Conservation (phyloP, 2,888 invertebrate genomes). For the Metallyticus violacea region DNA sequence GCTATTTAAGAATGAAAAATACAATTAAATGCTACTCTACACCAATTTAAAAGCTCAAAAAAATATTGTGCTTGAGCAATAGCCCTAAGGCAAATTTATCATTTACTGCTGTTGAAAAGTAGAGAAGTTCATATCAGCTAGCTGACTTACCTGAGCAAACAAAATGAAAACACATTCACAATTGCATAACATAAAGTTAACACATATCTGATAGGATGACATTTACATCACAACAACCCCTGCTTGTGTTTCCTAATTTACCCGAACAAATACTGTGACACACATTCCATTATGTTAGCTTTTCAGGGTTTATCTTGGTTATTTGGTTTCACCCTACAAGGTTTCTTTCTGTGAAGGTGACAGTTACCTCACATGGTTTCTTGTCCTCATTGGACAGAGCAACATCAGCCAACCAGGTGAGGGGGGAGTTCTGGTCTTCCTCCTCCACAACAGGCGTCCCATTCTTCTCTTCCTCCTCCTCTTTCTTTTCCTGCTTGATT, state of each 20-base stretch:
- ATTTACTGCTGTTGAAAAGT: background rate
- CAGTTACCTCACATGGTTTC: constrained; percentile 16
- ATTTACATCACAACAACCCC: background rate
- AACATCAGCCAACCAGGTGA: constrained; percentile 66
- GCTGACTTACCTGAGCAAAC: background rate
- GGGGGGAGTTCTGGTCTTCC: constrained; percentile 58
- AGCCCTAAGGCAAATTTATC: background rate
- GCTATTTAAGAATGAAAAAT: background rate
- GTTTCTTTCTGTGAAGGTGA: background rate
- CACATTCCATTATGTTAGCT: no score
- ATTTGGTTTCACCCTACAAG: constrained; percentile 2
- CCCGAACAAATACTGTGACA: background rate
- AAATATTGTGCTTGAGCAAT: background rate
- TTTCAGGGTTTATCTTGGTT: background rate
- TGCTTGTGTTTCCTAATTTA: background rate
- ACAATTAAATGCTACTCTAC: background rate
- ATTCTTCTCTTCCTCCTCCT: constrained; percentile 36
- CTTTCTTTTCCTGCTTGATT: constrained; percentile 36
- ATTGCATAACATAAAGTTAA: background rate
- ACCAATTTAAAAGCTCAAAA: background rate
- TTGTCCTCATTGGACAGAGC: constrained; percentile 57
- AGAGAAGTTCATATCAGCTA: background rate
- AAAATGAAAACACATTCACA: background rate
- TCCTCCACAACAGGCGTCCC: constrained; percentile 47
- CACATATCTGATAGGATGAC: background rate